phyloP scores from a whole-genome alignment of 2,888 invertebrate genomes.

The Standfussiana lucernea region DNA sequence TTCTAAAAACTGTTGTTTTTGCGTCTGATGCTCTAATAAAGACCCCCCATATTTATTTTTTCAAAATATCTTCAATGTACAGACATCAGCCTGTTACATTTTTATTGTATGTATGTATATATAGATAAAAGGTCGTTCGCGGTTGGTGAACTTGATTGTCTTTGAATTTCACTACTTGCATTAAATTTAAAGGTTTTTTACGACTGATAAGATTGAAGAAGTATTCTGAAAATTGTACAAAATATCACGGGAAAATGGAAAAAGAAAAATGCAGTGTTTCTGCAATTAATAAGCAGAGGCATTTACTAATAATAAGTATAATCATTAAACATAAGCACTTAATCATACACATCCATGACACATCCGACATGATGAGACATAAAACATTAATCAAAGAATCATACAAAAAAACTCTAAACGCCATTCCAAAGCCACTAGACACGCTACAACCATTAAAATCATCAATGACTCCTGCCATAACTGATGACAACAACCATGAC shows the following conservation, averaged over 20 bases:
- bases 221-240: not conserved
- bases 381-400: constrained; percentile 3
- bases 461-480: constrained; percentile 51
- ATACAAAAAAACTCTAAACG: not conserved
- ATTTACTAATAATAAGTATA: not conserved
- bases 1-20: too few relatives aligned
- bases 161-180: constrained; percentile 24
- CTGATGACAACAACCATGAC: constrained; percentile 49
- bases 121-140: constrained; percentile 49
- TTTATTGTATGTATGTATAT: too few relatives aligned
- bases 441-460: constrained; percentile 49
- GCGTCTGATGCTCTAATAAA: too few relatives aligned
- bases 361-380: not conserved
- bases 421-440: constrained; percentile 45
- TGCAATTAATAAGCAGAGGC: not conserved
- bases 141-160: constrained; percentile 43
- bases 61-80: too few relatives aligned
- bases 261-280: not conserved
- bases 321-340: not conserved
- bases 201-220: constrained; percentile 6
- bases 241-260: not conserved
- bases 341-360: not conserved
- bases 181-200: constrained; percentile 36
- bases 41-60: too few relatives aligned
- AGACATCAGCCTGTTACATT: too few relatives aligned